phyloP scores from a whole-genome alignment of 2,888 invertebrate species.

The Octodonta nipae region DNA sequence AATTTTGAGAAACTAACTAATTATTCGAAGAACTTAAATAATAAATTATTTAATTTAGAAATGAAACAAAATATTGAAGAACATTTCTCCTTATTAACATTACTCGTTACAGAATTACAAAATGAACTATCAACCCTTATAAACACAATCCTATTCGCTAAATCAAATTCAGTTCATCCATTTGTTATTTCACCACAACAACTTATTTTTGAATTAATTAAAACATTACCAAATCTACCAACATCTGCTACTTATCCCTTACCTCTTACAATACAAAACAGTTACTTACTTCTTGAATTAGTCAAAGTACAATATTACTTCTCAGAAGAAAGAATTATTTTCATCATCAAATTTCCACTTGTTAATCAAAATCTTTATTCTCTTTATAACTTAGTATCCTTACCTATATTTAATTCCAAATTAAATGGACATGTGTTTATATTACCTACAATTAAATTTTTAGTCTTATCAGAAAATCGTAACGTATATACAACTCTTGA shows the following conservation, averaged over 20 bases:
- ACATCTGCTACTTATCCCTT: conserved; percentile 7
- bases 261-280: conserved; percentile 7
- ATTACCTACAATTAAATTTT: conserved; percentile 7
- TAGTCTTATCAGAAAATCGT: conserved; percentile 7
- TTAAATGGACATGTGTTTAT: conserved; percentile 4
- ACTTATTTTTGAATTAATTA: conserved; percentile 9
- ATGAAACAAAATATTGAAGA: conserved; percentile 12
- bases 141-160: conserved; percentile 8
- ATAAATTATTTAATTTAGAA: conserved; percentile 8
- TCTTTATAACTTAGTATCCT: conserved; percentile 7
- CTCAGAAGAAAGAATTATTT: conserved; percentile 9
- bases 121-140: conserved; percentile 8
- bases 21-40: conserved; percentile 3
- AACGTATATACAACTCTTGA: conserved; percentile 5
- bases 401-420: conserved; percentile 7
- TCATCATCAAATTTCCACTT: conserved; percentile 8
- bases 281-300: conserved; percentile 5
- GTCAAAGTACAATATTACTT: conserved; percentile 7
- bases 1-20: conserved; percentile 8
- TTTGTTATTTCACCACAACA: conserved; percentile 11
- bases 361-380: conserved; percentile 6
- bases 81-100: conserved; percentile 10
- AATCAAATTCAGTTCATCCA: conserved; percentile 12
- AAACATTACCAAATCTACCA: conserved; percentile 8
- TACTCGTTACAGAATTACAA: conserved; percentile 10